Conservation (phyloP, 2,113 vertebrate species). For the Myotis yumanensis region DNA sequence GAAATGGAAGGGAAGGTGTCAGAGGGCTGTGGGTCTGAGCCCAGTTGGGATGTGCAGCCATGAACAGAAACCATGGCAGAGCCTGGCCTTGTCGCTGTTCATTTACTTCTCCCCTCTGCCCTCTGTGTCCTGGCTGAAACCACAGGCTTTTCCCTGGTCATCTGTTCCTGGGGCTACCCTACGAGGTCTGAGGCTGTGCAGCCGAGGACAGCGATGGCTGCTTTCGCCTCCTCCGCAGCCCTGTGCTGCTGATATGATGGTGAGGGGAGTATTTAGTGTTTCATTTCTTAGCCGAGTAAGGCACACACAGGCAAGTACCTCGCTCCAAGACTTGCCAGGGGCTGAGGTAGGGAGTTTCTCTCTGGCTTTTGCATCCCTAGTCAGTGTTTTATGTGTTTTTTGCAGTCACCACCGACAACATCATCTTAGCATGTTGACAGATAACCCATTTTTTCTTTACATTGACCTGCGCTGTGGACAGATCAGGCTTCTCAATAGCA, state of each 20-base stretch:
- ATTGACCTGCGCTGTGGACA: not conserved
- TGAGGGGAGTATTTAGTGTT: too few species aligned
- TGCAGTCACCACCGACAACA: accelerated
- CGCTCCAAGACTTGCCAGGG: not conserved
- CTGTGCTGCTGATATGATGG: not conserved
- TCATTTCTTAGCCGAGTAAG: not conserved
- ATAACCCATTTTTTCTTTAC: not conserved
- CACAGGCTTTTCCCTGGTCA: too few species aligned
- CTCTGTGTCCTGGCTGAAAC: not conserved
- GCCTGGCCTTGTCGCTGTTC: not conserved
- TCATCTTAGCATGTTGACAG: not conserved
- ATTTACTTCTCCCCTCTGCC: not conserved
- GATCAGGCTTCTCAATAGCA: not conserved
- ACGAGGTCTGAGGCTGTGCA: not conserved
- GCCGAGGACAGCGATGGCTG: not conserved
- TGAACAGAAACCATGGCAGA: not conserved
- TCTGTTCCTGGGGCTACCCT: not conserved
- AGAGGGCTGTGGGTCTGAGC: not conserved
- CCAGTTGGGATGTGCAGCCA: not conserved
- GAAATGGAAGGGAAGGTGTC: not conserved
- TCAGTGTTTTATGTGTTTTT: not conserved
- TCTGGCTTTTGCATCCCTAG: not conserved
- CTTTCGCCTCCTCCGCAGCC: not conserved
- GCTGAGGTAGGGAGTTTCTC: not conserved
- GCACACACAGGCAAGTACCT: not conserved